Evolutionary conservation across 1,140 invertebrate genomes (phyloP), one percentile per base, ranked within the genome.

Genomic region (Neodiprion fabricii): DNA sequence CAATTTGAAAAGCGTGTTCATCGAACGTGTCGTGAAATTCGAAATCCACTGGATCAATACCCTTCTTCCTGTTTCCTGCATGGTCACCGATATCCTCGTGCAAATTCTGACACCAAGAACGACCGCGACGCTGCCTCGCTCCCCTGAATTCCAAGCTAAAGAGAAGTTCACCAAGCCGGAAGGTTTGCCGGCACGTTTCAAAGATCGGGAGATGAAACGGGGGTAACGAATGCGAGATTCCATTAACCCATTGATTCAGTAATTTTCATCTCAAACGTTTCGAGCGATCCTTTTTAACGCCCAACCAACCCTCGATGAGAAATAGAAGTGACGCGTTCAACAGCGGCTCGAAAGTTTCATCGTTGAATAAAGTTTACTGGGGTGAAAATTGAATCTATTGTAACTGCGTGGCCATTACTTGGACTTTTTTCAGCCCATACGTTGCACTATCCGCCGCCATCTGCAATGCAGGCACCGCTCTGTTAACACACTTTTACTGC

Each of bases 1-100:
- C 11, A 61, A 61, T 61, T 61, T 61, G 53, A 61, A 61, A 61
- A 17, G n/a, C 53, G n/a, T 61, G 53, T n/a, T 61, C 53, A 61
- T 61, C 53, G 11, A 61, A 61, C n/a, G 53, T 61, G 53, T 61
- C 53, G 3, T 9, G 53, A 61, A 61, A 61, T 61, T 17, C 53
- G 11, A 12, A 61, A 61, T 61, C 53, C n/a, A 61, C n/a, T 17
- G 53, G 11, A 61, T 61, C 53, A 61, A 61, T 7, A 61, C 53
- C n/a, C n/a, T 61, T 12, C 53, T 40, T 40, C 28, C 28, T 40
- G 28, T 40, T 40, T 40, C 28, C 53, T 61, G n/a, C 53, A 61
- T 5, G 28, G 28, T 40, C 5, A 40, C 28, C 28, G 28, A 40
- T 40, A 61, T 61, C 11, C 53, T 61, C 53, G 11, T 3, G n/a